Percentiles rank a stretch among this genome's conserved stretches.
phyloP scores from a whole-genome alignment of 2,797 vertebrate genomes.

The Perdix hodgsoniae region DNA sequence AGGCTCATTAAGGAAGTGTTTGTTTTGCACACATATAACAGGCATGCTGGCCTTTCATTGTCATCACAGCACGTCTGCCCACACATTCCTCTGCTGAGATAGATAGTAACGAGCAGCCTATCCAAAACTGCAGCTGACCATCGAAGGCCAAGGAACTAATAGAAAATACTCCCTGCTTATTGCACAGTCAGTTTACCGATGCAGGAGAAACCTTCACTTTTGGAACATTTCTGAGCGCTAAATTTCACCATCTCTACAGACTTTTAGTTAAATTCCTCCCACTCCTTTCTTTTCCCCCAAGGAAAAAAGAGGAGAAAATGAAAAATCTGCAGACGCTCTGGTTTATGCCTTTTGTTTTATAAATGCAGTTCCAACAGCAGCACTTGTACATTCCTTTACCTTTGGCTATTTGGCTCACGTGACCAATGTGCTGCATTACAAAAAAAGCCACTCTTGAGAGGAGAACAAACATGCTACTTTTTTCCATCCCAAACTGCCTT shows the following conservation, averaged over 20 bases:
- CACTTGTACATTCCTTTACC: slow-evolving; percentile 52
- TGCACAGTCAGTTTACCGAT: not conserved
- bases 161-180: not conserved
- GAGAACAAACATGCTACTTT: not conserved
- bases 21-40: not conserved
- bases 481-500: not conserved
- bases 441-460: slow-evolving; percentile 8
- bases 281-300: not conserved
- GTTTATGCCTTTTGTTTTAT: not conserved
- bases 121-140: not conserved
- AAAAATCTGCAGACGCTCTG: slow-evolving; percentile 10
- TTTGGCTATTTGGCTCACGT: slow-evolving; percentile 50
- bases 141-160: slow-evolving; percentile 11
- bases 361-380: slow-evolving; percentile 13
- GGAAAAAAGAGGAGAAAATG: slow-evolving; percentile 10
- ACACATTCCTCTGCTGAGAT: not conserved
- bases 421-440: not conserved
- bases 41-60: not conserved
- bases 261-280: slow-evolving; percentile 31
- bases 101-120: not conserved
- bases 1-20: not conserved
- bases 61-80: not conserved
- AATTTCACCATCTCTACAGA: not conserved
- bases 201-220: not conserved
- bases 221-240: not conserved